Percentiles rank a stretch among this genome's conserved stretches.
Conservation (phyloP, 2,888 invertebrate genomes). For the Epinotia nisella region DNA sequence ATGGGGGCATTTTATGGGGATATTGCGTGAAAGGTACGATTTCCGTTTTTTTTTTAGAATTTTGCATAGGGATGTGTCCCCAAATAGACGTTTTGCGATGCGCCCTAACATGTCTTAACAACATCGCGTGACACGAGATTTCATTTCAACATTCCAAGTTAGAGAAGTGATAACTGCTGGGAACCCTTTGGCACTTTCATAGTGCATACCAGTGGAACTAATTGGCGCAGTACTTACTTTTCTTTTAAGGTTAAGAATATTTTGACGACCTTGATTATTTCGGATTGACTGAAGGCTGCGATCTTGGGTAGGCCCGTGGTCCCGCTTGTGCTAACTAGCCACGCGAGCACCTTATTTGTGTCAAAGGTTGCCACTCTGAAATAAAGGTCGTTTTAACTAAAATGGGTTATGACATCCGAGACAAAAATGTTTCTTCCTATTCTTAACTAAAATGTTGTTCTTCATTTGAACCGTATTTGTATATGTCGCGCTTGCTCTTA, state of each 20-base stretch:
- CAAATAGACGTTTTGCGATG: too few species aligned
- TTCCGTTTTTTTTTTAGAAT: too few species aligned
- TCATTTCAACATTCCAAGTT: too few species aligned
- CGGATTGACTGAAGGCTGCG: slow-evolving; percentile 64
- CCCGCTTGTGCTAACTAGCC: slow-evolving; percentile 70
- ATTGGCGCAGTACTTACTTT: slow-evolving; percentile 23
- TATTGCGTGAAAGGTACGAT: too few species aligned
- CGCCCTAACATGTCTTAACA: too few species aligned
- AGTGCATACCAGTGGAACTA: background rate
- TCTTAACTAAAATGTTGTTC: background rate
- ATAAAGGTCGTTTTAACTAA: slow-evolving; percentile 28
- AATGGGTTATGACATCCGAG: background rate
- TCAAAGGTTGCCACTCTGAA: slow-evolving; percentile 66
- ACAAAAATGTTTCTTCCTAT: too few species aligned
- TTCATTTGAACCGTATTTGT: background rate
- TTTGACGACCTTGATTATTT: slow-evolving; percentile 43
- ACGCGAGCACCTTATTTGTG: slow-evolving; percentile 58
- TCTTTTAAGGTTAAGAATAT: slow-evolving; percentile 5
- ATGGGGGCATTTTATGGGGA: too few species aligned
- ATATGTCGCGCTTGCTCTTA: background rate
- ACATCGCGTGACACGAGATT: too few species aligned
- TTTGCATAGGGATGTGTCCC: too few species aligned
- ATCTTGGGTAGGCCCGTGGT: slow-evolving; percentile 67
- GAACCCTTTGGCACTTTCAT: too few species aligned
- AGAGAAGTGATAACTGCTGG: too few species aligned